phyloP scores from a whole-genome alignment of 2,113 vertebrate species.

The Malurus elegans region DNA sequence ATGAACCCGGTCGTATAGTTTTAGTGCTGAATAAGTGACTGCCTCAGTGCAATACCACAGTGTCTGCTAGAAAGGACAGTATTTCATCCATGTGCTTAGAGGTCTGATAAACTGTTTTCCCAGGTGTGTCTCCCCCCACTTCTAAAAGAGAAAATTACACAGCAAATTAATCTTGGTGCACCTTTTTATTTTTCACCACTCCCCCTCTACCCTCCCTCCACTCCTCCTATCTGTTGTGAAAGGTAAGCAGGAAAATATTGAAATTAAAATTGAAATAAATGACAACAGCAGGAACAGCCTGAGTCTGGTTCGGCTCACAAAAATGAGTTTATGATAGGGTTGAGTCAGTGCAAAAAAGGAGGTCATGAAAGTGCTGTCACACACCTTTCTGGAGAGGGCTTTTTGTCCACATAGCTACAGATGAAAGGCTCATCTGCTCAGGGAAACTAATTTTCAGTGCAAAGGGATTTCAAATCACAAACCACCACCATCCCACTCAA shows the following conservation, averaged over 20 bases:
- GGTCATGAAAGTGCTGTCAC: background rate
- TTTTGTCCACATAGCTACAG: background rate
- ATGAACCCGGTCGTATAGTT: background rate
- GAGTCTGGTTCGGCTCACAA: background rate
- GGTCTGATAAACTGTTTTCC: background rate
- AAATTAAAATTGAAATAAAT: background rate
- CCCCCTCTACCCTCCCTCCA: background rate
- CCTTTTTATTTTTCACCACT: background rate
- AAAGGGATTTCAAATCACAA: background rate
- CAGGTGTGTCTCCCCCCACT: background rate
- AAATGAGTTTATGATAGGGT: background rate
- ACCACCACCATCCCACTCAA: background rate
- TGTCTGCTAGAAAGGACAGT: background rate
- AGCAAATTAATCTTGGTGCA: conserved; percentile 24
- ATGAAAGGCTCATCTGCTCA: background rate
- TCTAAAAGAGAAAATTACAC: background rate
- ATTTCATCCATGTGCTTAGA: background rate
- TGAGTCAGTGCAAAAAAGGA: background rate
- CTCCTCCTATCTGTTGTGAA: background rate
- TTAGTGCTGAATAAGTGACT: conserved; percentile 27
- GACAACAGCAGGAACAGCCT: background rate
- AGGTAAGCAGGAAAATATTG: background rate
- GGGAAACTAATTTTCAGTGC: background rate
- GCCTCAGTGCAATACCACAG: background rate
- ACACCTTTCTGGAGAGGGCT: background rate